A percentile compares a stretch with the other conserved stretches of the same genome.
Conservation (phyloP, 2,888 invertebrate genomes). For the Congeria kusceri region DNA sequence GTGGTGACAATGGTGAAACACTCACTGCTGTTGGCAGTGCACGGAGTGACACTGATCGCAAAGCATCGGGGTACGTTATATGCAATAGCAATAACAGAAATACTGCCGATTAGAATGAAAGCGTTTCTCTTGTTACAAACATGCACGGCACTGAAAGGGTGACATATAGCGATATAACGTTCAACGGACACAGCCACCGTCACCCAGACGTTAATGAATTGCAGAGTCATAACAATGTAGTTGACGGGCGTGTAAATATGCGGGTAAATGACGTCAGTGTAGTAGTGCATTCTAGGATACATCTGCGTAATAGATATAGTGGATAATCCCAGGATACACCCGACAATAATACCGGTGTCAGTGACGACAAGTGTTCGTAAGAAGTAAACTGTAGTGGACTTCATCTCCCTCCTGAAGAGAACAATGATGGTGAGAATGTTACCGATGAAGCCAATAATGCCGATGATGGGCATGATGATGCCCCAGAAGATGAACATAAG, state of each 20-base stretch:
- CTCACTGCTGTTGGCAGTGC: slow-evolving; percentile 14
- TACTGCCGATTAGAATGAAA: slow-evolving; percentile 69
- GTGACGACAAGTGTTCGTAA: slow-evolving; percentile 78
- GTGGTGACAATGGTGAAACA: slow-evolving; percentile 70
- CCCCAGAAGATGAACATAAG: slow-evolving; percentile 80
- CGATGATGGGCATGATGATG: slow-evolving; percentile 75
- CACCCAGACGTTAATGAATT: slow-evolving; percentile 82
- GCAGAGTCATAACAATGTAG: slow-evolving; percentile 79
- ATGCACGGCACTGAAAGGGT: slow-evolving; percentile 79
- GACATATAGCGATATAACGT: slow-evolving; percentile 82
- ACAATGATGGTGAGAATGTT: slow-evolving; percentile 82
- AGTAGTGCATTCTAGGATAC: slow-evolving; percentile 68
- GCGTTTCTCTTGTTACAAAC: slow-evolving; percentile 77
- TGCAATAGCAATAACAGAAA: slow-evolving; percentile 69
- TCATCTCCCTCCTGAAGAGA: slow-evolving; percentile 80
- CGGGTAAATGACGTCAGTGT: slow-evolving; percentile 76
- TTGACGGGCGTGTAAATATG: slow-evolving; percentile 76
- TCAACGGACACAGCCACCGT: slow-evolving; percentile 82
- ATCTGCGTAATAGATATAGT: slow-evolving; percentile 68
- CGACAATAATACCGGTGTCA: slow-evolving; percentile 76
- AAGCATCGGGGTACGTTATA: slow-evolving; percentile 81
- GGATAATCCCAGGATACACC: slow-evolving; percentile 64
- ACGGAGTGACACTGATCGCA: slow-evolving; percentile 61
- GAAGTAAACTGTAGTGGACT: slow-evolving; percentile 79
- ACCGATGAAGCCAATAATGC: slow-evolving; percentile 78